A percentile compares a stretch with the other conserved stretches of the same genome.
phyloP scores from a whole-genome alignment of 2,113 vertebrate species.

The Leucosticte australis region DNA sequence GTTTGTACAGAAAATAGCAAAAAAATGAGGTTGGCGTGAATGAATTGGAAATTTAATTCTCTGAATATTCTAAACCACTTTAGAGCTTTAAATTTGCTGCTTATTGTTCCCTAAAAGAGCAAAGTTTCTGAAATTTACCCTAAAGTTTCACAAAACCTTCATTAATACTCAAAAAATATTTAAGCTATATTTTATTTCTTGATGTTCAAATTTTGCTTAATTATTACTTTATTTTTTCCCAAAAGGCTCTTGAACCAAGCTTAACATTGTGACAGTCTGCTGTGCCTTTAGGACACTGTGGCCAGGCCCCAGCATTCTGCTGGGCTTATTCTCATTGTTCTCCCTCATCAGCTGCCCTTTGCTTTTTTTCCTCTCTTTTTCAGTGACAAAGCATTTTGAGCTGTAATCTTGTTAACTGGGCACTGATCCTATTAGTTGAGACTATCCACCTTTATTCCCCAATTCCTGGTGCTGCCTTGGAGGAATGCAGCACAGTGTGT shows the following conservation, averaged over 20 bases:
- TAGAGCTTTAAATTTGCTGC: background rate
- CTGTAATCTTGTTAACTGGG: slow-evolving; percentile 33
- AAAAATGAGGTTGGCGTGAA: background rate
- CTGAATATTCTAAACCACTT: background rate
- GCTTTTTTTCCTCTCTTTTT: background rate
- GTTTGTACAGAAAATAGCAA: background rate
- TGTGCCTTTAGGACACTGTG: slow-evolving; percentile 16
- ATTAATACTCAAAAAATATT: background rate
- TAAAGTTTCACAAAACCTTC: background rate
- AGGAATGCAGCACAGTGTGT: background rate
- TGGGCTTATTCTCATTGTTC: slow-evolving; percentile 41
- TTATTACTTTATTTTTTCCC: background rate
- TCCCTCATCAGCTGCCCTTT: background rate
- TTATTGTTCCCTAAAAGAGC: background rate
- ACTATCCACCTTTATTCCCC: background rate
- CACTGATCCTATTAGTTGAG: slow-evolving; percentile 25
- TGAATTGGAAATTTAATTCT: background rate
- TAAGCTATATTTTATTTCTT: background rate
- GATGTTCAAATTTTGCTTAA: background rate
- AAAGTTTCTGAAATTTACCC: background rate
- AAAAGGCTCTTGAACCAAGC: background rate
- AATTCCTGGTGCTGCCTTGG: background rate
- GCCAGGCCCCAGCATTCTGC: background rate
- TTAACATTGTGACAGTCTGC: background rate
- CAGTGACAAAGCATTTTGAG: slow-evolving; percentile 25